Conservation (phyloP, 1,140 invertebrate genomes). For the Sycophila sp. region DNA sequence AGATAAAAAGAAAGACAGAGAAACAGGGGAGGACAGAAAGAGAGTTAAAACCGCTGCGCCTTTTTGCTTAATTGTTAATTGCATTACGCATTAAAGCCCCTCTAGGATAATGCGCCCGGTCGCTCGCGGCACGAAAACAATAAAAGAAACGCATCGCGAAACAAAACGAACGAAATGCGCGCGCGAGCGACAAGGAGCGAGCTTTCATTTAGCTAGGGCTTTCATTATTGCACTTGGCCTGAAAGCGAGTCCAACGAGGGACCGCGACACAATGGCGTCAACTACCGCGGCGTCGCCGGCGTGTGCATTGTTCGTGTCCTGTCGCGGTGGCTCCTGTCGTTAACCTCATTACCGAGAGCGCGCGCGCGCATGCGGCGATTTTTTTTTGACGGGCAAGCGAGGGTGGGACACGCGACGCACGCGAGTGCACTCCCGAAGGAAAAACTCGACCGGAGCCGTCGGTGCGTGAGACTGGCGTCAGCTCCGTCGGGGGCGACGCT, state of each 20-base stretch:
- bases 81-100: slow-evolving; percentile 28
- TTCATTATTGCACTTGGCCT: slow-evolving; percentile 27
- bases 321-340: slow-evolving; percentile 37
- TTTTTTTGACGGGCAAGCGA: background rate
- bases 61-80: slow-evolving; percentile 30
- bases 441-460: slow-evolving; percentile 41
- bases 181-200: background rate
- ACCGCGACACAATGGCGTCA: background rate
- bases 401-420: background rate
- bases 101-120: slow-evolving; percentile 10
- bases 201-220: slow-evolving; percentile 20
- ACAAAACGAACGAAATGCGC: background rate
- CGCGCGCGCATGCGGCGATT: too few species aligned
- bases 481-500: slow-evolving; percentile 15
- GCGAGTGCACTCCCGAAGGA: slow-evolving; percentile 2
- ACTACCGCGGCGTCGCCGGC: background rate
- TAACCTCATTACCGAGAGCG: slow-evolving; percentile 45
- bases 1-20: too few species aligned
- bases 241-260: background rate
- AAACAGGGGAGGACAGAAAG: too few species aligned
- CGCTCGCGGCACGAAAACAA: background rate
- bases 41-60: background rate
- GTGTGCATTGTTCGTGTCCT: background rate
- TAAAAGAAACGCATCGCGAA: slow-evolving; percentile 3
- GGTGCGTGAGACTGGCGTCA: slow-evolving; percentile 38